These are phyloP conservation scores for Mugil cephalus DNA, from an alignment of 2,113 vertebrate genomes.

Conservation along the genomic window DNA sequence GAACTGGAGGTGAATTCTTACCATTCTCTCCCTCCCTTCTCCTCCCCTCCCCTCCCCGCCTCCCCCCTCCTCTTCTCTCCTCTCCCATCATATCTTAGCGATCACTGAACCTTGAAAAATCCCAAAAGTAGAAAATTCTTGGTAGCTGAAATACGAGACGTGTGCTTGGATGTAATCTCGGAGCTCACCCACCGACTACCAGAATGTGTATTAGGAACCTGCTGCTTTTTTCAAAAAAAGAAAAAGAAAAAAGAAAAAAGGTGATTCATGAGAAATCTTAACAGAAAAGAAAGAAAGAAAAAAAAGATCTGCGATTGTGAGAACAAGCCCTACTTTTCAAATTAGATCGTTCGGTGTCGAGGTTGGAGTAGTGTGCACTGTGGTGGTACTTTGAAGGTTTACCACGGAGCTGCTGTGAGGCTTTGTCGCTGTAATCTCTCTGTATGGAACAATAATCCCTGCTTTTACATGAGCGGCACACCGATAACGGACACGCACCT, in stretches of 20 bases:
- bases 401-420: constrained; percentile 17
- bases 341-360: constrained; percentile 28
- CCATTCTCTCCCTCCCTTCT: neutral
- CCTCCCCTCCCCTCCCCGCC: neutral
- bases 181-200: constrained; percentile 56
- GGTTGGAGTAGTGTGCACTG: constrained; percentile 22
- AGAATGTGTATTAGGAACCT: constrained; percentile 54
- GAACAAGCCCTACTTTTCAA: constrained; percentile 40
- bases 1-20: constrained; percentile 38
- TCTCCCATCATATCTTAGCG: constrained; percentile 43
- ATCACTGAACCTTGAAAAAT: constrained; percentile 69
- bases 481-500: constrained; percentile 32
- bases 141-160: constrained; percentile 51
- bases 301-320: constrained; percentile 18
- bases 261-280: constrained; percentile 47
- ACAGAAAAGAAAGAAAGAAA: constrained; percentile 30
- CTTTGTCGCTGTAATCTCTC: constrained; percentile 44
- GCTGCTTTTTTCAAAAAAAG: constrained; percentile 23
- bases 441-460: constrained; percentile 41
- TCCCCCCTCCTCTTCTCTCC: neutral
- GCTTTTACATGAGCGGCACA: constrained; percentile 28
- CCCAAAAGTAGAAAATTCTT: constrained; percentile 58
- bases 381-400: constrained; percentile 38
- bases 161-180: constrained; percentile 65
- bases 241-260: constrained; percentile 24